These are phyloP conservation scores for Ommatoiulus sabulosus DNA, from an alignment of 2,888 invertebrate genomes.

Conservation along the genomic window DNA sequence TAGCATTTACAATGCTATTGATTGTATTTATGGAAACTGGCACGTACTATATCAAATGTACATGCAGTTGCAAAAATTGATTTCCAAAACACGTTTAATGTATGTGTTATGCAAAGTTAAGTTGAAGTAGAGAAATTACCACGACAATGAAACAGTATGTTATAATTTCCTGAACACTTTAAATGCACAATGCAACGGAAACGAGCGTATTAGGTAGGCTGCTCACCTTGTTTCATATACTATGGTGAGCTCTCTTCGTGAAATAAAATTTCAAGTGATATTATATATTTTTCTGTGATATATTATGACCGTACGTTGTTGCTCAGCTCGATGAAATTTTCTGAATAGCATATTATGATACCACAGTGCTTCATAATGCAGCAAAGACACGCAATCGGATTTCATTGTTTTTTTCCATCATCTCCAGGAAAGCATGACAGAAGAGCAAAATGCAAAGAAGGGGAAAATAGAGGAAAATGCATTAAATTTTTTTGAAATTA, in stretches of 20 bases:
- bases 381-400: constrained; percentile 25
- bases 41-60: no score
- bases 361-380: neutral
- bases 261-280: neutral
- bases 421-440: constrained; percentile 27
- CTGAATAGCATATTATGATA: neutral
- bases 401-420: neutral
- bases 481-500: neutral
- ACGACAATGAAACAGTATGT: neutral
- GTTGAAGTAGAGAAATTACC: neutral
- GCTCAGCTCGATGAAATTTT: constrained; percentile 8
- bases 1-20: no score
- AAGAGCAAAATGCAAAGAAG: constrained; percentile 34
- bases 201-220: neutral
- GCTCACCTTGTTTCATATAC: neutral
- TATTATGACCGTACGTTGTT: neutral
- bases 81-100: no score
- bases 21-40: no score
- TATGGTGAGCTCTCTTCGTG: neutral
- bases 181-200: neutral
- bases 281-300: neutral
- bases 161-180: neutral
- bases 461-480: constrained; percentile 19
- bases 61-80: no score
- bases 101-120: no score